Conservation (phyloP, 2,888 invertebrate species). For the Axea sp. region DNA sequence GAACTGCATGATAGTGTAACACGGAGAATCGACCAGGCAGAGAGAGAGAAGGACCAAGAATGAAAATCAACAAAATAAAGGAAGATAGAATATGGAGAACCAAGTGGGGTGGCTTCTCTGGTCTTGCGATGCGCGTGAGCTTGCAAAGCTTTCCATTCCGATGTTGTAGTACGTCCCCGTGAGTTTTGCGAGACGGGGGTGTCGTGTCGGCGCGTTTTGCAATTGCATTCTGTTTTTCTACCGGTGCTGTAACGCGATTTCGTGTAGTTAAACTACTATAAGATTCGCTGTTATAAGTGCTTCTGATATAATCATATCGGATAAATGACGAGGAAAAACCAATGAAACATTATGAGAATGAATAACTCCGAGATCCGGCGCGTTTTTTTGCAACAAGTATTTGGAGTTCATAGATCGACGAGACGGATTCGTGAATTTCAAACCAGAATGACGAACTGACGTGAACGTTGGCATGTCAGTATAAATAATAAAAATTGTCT, state of each 20-base stretch:
- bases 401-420: neutral
- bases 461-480: neutral
- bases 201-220: conserved; percentile 47
- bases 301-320: neutral
- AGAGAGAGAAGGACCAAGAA: conserved; percentile 36
- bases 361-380: conserved; percentile 2
- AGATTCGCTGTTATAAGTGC: neutral
- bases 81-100: conserved; percentile 15
- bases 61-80: neutral
- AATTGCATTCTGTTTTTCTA: conserved; percentile 47
- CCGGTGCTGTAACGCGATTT: conserved; percentile 6
- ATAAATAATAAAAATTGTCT: neutral
- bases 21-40: conserved; percentile 73
- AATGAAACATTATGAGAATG: neutral
- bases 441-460: conserved; percentile 4
- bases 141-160: conserved; percentile 73
- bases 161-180: conserved; percentile 75
- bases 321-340: neutral
- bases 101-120: conserved; percentile 71
- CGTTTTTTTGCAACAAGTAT: conserved; percentile 43
- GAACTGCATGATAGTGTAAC: conserved; percentile 67
- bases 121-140: conserved; percentile 71
- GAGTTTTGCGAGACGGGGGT: conserved; percentile 72
- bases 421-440: neutral
- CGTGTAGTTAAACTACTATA: neutral